Evolutionary conservation across 2,797 vertebrate species (phyloP), one percentile per base, ranked within the genome.

Genomic region (Acipenser transmontanus): DNA sequence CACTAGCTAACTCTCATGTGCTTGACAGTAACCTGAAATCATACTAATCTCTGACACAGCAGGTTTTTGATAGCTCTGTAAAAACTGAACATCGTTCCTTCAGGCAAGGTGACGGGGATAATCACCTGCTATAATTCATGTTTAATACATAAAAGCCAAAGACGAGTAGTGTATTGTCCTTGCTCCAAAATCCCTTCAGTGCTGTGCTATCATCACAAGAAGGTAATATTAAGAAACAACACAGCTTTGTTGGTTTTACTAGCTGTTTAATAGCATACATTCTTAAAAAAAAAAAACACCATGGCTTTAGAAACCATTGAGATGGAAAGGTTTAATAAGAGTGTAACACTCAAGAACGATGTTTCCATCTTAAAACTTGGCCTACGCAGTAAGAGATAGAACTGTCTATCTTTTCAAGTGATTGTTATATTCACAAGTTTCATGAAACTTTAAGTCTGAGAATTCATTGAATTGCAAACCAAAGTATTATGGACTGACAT

Each of bases 31-130:
- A 84, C 72, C 76, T 84, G 79, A 85, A 90, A 88, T 88, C 81
- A 79, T 79, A 74, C 67, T 89, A 87, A 88, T 89, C 83, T 91
- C 81, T 91, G 88, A 93, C 89, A 91, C 86, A 92, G 90, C 83
- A 87, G 85, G 87, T 84, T 88, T 89, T 91, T 88, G 82, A 92
- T 90, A 84, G 85, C 78, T 81, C 77, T 77, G 82, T 90, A 88
- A 88, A 91, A 89, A 75, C 78, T 82, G 84, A 90, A 90, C 88
- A 90, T 89, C 87, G 89, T 91, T 88, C 88, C 91, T 94, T 90
- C 82, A 90, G 92, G 93, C 88, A 94, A 95, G 89, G 89, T 92
- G 89, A 92, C 76, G 83, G 80, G 78, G 89, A 85, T 88, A 94
- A 91, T 93, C 86, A 91, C 86, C 77, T 83, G 71, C 82, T 80